Base-by-base conservation (phyloP, 2,888 invertebrate genomes). In the Eucriotettix oculatus region DNA sequence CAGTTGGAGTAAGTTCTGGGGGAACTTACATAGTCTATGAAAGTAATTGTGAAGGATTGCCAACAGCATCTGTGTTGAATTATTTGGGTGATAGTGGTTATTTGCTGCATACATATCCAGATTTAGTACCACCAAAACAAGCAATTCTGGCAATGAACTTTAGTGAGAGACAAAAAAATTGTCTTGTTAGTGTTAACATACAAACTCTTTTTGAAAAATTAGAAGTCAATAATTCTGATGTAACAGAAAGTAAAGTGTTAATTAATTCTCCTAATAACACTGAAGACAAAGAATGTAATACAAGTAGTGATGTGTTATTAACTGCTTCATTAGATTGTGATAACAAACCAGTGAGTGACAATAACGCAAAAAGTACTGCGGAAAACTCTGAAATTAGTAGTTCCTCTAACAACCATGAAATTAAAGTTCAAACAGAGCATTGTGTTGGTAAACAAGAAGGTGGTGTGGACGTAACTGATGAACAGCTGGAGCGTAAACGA, bases 31-130 rank as follows among this genome's bases (percentile, higher is more conserved):
- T 94, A 60, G 73, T 97, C 1, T 93, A 92, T 70, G 96, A 97
- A 70, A 89, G 90, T 59, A 90, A 90, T 0, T 89, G 90, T 43
- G 84, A 85, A 68, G 97, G 96, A 0, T 75, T 98, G 54, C 71
- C 93, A 42, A 81, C 90, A 9, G 91, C 94, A 0, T 84, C 90
- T 1, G 78, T 96, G 68, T 71, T 97, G 54, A 87, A 90, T 71
- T 81, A 83, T 59, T 85, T 92, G 60, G 85, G 87, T 1, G 78
- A 75, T 0, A 73, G 78, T 44, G 88, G 86, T 0, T 78, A 76
- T 66, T 69, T 90, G 16, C 74, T 91, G 57, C 86, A 90, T 66
- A 78, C 90, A 74, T 88, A 90, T 71, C 86, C 88, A 2, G 90
- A 89, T 0, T 89, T 87, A 70, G 83, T 86, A 70, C 84, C 87